Conservation (phyloP, 1,140 invertebrate species). For the Coptotermes formosanus region DNA sequence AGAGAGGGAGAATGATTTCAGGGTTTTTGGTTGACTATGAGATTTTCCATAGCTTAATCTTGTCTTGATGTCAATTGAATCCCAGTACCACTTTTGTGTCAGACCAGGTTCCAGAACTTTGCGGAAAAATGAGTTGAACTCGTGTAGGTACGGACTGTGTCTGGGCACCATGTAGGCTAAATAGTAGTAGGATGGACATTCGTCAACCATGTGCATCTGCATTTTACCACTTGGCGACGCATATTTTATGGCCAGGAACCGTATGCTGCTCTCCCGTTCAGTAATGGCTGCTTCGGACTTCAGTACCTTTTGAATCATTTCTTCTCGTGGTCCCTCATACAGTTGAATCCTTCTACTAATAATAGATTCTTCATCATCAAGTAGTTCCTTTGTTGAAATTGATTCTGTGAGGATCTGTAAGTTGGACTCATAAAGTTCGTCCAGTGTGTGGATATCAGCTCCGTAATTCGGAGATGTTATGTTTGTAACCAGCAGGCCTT, state of each 20-base stretch:
- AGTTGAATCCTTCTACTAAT: not conserved
- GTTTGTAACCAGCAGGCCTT: constrained; percentile 42
- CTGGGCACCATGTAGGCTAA: constrained; percentile 44
- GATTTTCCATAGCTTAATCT: not conserved
- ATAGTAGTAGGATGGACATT: constrained; percentile 47
- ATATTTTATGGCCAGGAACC: constrained; percentile 24
- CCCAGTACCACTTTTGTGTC: constrained; percentile 41
- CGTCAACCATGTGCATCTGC: constrained; percentile 45
- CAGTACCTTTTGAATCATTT: too few relatives aligned
- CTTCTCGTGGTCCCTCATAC: not conserved
- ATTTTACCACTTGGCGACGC: constrained; percentile 36
- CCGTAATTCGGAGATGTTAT: constrained; percentile 45
- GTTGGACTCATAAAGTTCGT: constrained; percentile 44
- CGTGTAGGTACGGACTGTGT: constrained; percentile 38
- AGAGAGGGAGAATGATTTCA: not conserved
- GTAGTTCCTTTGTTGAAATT: constrained; percentile 40
- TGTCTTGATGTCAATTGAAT: constrained; percentile 36
- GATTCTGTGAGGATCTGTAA: constrained; percentile 42
- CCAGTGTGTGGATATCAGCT: constrained; percentile 45
- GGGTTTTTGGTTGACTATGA: not conserved
- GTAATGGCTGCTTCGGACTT: constrained; percentile 1
- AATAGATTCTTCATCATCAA: constrained; percentile 34
- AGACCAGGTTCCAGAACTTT: constrained; percentile 44
- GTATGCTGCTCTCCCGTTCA: not conserved
- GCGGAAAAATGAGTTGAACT: constrained; percentile 40